Base-by-base conservation (phyloP, 1,140 invertebrate species). In the Halesus radiatus region DNA sequence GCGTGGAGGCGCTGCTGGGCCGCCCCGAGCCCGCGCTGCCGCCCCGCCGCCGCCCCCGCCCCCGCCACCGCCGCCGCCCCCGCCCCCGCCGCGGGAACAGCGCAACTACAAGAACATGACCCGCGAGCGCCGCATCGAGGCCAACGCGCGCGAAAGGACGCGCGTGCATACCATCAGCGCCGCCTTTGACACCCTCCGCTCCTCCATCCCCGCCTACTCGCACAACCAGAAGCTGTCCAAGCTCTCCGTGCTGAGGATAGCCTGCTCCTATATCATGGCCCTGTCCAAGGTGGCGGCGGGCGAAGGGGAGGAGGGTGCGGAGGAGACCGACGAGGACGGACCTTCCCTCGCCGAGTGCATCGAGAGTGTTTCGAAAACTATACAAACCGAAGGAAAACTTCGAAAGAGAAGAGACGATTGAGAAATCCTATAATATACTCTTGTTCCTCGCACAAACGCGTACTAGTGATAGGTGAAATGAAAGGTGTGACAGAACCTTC, bases 101-200 rank as follows among this genome's bases (percentile, higher is more conserved):
- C 93, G 96, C 80, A 98, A 98, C 86, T 98, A 98, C 87, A 98
- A 98, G 86, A 98, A 97, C 85, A 98, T 98, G 96, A 98, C 96
- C 0, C 89, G 96, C 26, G 96, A 98, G 85, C 90, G 97, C 80
- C 89, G 97, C 37, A 97, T 98, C 84, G 97, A 98, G 87, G 97
- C 97, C 0, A 98, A 98, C 85, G 97, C 97, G 0, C 90, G 97
- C 1, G 97, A 98, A 87, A 89, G 97, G 50, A 97, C 97, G 8
- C 90, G 97, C 56, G 97, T 98, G 1, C 97, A 98, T 87, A 98
- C 97, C 0, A 98, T 98, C 80, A 97, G 96, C 85, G 97, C 97
- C 0, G 97, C 97, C 0, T 98, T 98, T 87, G 97, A 98, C 75
- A 97, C 95, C 0, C 89, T 98, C 1, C 91, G 97, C 50, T 91